Base-by-base conservation (phyloP, 2,888 invertebrate species). In the Carpatolechia fugitivella region DNA sequence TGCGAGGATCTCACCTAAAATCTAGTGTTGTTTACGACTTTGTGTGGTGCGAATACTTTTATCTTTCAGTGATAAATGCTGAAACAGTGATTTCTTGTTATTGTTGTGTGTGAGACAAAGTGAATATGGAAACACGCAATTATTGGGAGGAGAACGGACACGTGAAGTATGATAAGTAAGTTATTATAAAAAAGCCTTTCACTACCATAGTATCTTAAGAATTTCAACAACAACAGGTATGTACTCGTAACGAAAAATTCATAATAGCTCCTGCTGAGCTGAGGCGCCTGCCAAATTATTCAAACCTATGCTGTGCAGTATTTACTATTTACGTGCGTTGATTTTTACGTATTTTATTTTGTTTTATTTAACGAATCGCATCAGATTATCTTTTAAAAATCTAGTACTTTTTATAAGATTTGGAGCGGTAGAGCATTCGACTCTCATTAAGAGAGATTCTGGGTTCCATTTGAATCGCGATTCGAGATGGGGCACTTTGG, bases 131-230 rank as follows among this genome's bases (percentile, higher is more conserved):
- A 78, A 80, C 82, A 56, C 78, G 82, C 58, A 72, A 82, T 66
- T 90, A 82, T 70, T 90, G 90, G 90, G 85, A 87, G 62, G 89
- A 88, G 64, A 88, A 81, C 69, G 85, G 87, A 57, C 82, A 80
- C 68, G 80, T 80, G 55, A 90, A 89, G 70, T 88, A 84, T 77
- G 86, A 88, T 67, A 86, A 81, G 89, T 90, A 70, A 81, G 85
- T 79, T 24, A 24, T 24, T 24, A 24, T 24, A 24, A 24, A 24
- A 24, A 24, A 4, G 3, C 3, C 24, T 24, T 24, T 24, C 24
- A 24, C 24, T 24, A 24, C 24, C 24, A 24, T 24, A 24, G n/a
- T n/a, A 24, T 24, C 24, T 24, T 24, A 24, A 4, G 3, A 24
- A 24, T 16, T 40, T 40, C 40, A 10, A 16, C 16, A 10, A 10